Conservation (phyloP, 2,888 invertebrate species). For the Venusia cambrica region DNA sequence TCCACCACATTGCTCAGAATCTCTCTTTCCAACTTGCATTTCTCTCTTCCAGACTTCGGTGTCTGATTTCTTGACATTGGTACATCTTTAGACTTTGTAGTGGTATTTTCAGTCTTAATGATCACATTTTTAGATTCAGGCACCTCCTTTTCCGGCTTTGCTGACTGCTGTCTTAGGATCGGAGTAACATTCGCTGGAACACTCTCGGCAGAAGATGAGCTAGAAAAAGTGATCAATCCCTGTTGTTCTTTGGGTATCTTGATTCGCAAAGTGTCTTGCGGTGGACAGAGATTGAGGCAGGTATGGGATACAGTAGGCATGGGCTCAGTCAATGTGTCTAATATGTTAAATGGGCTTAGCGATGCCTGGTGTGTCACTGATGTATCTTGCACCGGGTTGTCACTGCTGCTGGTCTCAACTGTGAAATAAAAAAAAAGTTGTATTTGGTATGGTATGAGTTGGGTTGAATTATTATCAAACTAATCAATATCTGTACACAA, state of each 20-base stretch:
- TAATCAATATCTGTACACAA: too few species aligned
- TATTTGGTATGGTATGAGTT: too few species aligned
- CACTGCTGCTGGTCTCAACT: conserved; percentile 44
- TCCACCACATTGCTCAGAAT: conserved; percentile 41
- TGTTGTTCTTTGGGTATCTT: conserved; percentile 45
- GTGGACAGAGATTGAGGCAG: conserved; percentile 46
- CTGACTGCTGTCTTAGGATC: too few species aligned
- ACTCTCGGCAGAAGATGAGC: conserved; percentile 59
- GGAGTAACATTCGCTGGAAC: too few species aligned
- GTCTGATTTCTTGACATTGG: too few species aligned
- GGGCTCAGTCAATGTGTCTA: conserved; percentile 60
- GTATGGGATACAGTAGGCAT: conserved; percentile 50
- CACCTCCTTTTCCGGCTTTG: too few species aligned
- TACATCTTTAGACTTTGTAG: too few species aligned
- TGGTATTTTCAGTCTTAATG: too few species aligned
- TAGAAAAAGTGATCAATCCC: conserved; percentile 58
- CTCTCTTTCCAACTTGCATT: conserved; percentile 39
- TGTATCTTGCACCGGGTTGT: conserved; percentile 55
- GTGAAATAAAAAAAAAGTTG: conserved; percentile 16
- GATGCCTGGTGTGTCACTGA: conserved; percentile 26
- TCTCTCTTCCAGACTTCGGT: too few species aligned
- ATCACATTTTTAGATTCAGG: too few species aligned
- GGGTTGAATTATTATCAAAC: too few species aligned
- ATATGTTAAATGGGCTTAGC: conserved; percentile 42
- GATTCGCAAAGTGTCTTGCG: conserved; percentile 38